Conservation (phyloP, 2,797 vertebrate species). For the Perodicticus potto region DNA sequence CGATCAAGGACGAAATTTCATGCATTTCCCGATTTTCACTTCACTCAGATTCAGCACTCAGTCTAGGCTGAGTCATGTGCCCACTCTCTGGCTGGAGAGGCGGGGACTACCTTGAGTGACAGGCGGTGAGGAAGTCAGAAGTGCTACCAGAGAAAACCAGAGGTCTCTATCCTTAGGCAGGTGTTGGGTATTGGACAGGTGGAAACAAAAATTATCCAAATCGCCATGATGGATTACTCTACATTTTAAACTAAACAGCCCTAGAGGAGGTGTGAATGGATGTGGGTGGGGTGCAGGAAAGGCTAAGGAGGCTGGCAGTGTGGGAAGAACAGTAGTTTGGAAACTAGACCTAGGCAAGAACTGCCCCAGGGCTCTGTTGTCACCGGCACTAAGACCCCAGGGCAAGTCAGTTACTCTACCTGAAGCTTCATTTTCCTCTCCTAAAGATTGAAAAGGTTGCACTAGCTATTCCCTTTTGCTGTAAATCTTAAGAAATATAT, state of each 20-base stretch:
- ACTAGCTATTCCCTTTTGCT: neutral
- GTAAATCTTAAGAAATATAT: neutral
- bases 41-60: neutral
- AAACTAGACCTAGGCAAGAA: neutral
- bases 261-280: neutral
- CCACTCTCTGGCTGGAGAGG: neutral
- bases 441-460: neutral
- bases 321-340: neutral
- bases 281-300: neutral
- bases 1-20: neutral
- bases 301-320: neutral
- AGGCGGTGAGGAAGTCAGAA: neutral
- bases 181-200: neutral
- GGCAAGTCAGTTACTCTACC: neutral
- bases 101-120: neutral
- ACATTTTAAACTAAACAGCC: neutral
- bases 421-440: neutral
- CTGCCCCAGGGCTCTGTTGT: neutral
- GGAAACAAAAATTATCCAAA: constrained; percentile 7
- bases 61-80: neutral
- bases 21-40: neutral
- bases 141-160: neutral
- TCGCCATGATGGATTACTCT: neutral
- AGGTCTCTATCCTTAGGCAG: neutral
- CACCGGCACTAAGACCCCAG: neutral